Conservation (phyloP, 2,113 vertebrate genomes). For the Sigmodon hispidus region DNA sequence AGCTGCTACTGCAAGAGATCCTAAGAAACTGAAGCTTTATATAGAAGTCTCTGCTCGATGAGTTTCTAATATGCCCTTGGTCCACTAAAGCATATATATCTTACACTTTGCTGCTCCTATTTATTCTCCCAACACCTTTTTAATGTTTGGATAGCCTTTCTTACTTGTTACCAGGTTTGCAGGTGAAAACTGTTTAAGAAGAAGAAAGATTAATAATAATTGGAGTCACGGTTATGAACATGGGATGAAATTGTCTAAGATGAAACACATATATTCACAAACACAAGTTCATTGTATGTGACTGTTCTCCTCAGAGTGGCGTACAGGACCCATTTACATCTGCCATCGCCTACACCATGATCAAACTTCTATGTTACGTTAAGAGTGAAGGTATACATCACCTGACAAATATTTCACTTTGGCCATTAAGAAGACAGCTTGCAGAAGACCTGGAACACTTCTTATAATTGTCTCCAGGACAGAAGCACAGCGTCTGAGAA, state of each 20-base stretch:
- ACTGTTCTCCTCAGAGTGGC: neutral
- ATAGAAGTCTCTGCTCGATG: neutral
- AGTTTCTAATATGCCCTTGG: neutral
- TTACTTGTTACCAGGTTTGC: neutral
- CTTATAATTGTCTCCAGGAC: constrained; percentile 94
- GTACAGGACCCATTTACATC: neutral
- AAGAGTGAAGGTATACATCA: constrained; percentile 76
- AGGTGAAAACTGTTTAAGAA: neutral
- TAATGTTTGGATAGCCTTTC: neutral
- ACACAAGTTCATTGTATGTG: neutral
- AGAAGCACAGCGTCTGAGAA: constrained; percentile 92
- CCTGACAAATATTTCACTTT: constrained; percentile 96
- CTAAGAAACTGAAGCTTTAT: neutral
- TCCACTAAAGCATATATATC: neutral
- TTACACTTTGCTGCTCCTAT: neutral
- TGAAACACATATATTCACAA: constrained; percentile 26
- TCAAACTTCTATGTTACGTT: constrained; percentile 32
- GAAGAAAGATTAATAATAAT: neutral
- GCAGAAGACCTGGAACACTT: constrained; percentile 92
- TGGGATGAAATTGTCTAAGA: neutral
- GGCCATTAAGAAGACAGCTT: constrained; percentile 92
- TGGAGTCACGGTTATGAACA: neutral
- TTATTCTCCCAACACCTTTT: neutral
- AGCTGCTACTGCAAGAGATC: neutral
- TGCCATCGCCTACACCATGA: constrained; percentile 27